Base-by-base conservation (phyloP, 1,140 invertebrate genomes). In the Atta colombica region DNA sequence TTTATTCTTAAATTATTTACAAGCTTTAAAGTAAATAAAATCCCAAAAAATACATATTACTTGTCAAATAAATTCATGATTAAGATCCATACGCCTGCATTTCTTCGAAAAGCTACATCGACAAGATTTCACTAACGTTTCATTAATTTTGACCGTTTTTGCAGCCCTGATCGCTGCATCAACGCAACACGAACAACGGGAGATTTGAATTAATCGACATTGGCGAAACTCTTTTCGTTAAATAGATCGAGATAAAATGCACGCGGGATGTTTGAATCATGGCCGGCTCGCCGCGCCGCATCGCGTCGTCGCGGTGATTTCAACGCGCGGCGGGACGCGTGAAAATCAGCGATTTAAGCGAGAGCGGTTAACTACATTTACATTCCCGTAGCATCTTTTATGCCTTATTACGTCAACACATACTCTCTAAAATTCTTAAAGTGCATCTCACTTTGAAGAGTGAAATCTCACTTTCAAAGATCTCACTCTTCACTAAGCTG, bases 211-310 rank as follows among this genome's bases (percentile, higher is more conserved):
- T 71, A 51, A 61, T 65, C 71, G 35, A 55, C 14, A 45, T n/a
- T 45, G 39, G 51, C 63, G 25, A 53, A 18, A 25, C 16, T 31
- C 21, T 28, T 5, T 55, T 28, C 16, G 14, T 16, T 58, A 45
- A 58, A 71, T 28, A 71, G 1, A 75, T 77, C 39, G n/a, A 55
- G 21, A 65, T 85, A 35, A 77, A 51, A 61, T 7, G 49, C 63
- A 39, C 21, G 18, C 14, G 51, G 18, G 5, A 74, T 75, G 75
- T 90, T 89, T 84, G 77, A 91, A 87, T 90, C 86, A 45, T 45
- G 39, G 8, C 49, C 3, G 14, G 0, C 86, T 7, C 21, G 18
- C 31, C 7, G 63, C 5, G 31, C 10, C 7, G 6, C 65, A 18
- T 35, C 28, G 16, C 28, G 61, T 45, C 8, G 39, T 45, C 39